Conservation (phyloP, 2,797 vertebrate species). For the Rhabdophis nuchalis region DNA sequence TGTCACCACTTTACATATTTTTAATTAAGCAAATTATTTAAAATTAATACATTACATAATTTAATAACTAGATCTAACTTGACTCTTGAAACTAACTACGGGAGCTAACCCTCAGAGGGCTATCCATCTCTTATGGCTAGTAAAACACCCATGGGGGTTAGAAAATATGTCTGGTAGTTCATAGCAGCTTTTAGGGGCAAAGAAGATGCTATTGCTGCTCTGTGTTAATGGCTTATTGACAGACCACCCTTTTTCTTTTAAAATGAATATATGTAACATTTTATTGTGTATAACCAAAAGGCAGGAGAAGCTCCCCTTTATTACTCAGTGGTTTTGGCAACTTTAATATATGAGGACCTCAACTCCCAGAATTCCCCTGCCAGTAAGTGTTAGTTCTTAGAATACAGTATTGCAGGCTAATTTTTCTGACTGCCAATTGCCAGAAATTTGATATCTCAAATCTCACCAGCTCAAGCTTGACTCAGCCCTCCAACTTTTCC, state of each 20-base stretch:
- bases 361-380: background rate
- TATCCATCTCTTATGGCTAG: background rate
- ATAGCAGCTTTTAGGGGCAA: background rate
- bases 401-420: background rate
- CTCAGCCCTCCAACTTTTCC: background rate
- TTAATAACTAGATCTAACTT: background rate
- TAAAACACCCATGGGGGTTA: background rate
- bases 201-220: background rate
- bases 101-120: background rate
- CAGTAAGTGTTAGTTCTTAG: background rate
- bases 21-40: background rate
- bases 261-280: conserved; percentile 7
- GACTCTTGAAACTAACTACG: background rate
- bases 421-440: background rate
- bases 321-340: background rate
- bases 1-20: background rate
- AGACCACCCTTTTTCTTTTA: conserved; percentile 1
- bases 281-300: background rate
- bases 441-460: background rate
- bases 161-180: background rate
- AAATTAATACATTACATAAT: conserved; percentile 19
- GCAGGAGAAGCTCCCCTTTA: background rate
- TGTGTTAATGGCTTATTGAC: background rate
- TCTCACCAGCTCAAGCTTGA: background rate
- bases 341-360: background rate